These are phyloP conservation scores for Phaethornis superciliosus DNA, from an alignment of 2,113 vertebrate species.

Conservation along the genomic window DNA sequence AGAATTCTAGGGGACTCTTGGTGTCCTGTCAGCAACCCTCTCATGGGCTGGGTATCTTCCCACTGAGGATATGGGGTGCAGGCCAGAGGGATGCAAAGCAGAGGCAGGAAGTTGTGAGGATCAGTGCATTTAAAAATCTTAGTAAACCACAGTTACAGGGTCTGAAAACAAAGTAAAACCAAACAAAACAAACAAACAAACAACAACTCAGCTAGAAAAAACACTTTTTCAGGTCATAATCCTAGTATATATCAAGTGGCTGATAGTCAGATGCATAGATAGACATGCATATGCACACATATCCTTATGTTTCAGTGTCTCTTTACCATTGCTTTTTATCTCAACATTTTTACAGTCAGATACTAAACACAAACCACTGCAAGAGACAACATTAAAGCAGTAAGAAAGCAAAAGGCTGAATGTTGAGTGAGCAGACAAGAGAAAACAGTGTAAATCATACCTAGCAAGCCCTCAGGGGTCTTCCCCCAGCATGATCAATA, in stretches of 20 bases:
- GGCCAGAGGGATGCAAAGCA: neutral
- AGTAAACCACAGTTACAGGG: neutral
- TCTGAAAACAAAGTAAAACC: neutral
- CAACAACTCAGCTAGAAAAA: neutral
- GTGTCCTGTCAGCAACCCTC: neutral
- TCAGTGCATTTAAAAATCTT: neutral
- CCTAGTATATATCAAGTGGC: neutral
- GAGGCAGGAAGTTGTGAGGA: neutral
- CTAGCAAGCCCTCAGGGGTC: neutral
- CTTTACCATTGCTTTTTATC: neutral
- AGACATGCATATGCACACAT: neutral
- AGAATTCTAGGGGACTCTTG: neutral
- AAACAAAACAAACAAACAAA: neutral
- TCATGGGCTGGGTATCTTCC: neutral
- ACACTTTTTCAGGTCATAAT: neutral
- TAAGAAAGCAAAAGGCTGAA: constrained; percentile 3
- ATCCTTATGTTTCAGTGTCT: neutral
- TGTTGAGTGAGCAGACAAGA: neutral
- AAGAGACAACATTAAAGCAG: neutral
- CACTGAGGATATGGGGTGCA: rapidly evolving
- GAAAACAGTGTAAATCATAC: neutral
- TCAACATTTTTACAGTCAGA: neutral
- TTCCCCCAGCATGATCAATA: neutral
- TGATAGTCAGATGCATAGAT: neutral
- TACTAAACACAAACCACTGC: neutral